Conservation (phyloP, 2,888 invertebrate species). For the Pollenia griseotomentosa region DNA sequence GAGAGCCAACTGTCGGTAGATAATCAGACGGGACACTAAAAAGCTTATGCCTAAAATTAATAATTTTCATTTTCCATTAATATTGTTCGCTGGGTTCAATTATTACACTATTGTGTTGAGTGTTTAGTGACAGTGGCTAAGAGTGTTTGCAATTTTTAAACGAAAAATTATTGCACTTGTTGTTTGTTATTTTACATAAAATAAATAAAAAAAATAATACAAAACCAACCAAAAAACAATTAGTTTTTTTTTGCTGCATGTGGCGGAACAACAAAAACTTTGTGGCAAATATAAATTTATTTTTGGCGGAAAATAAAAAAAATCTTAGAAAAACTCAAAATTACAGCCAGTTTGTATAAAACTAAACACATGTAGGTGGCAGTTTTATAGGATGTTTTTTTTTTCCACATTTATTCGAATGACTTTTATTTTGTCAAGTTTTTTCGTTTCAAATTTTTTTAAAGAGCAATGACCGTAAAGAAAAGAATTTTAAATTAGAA, state of each 20-base stretch:
- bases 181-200: conserved; percentile 41
- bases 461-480: conserved; percentile 42
- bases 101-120: conserved; percentile 37
- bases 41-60: no score
- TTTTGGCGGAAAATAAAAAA: conserved; percentile 26
- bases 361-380: conserved; percentile 55
- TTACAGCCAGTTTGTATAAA: conserved; percentile 6
- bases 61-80: neutral
- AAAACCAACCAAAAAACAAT: conserved; percentile 45
- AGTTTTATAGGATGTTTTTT: conserved; percentile 32
- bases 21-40: no score
- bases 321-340: conserved; percentile 40
- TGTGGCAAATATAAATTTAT: conserved; percentile 62
- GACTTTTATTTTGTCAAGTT: conserved; percentile 33
- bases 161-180: conserved; percentile 67
- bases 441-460: conserved; percentile 3
- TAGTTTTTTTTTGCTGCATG: conserved; percentile 34
- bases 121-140: conserved; percentile 26
- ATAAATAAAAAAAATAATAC: conserved; percentile 28
- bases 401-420: conserved; percentile 24
- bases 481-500: no score
- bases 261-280: conserved; percentile 49
- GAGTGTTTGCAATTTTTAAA: conserved; percentile 38
- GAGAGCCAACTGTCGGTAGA: no score
- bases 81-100: conserved; percentile 20